These are phyloP conservation scores for Meloidogyne exigua DNA, from an alignment of 1,140 invertebrate species.

Conservation along the genomic window DNA sequence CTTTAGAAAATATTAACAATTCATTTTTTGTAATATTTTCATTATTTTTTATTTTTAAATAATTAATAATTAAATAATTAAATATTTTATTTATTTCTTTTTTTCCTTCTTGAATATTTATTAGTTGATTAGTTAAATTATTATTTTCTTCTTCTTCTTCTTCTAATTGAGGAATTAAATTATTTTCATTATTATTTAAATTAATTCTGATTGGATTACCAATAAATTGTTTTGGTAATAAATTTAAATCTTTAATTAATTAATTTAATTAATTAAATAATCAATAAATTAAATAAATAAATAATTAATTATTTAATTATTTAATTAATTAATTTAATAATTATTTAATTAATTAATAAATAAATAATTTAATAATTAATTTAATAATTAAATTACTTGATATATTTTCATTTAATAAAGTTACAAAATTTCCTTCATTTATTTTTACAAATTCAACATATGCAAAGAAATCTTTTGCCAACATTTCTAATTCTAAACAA, in stretches of 20 bases:
- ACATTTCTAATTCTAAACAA: not conserved
- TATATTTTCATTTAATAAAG: not conserved
- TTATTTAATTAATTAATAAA: not conserved
- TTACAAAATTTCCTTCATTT: not conserved
- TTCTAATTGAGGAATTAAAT: not conserved
- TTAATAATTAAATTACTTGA: not conserved
- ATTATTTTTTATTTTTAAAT: slow-evolving; percentile 4
- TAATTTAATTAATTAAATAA: not conserved
- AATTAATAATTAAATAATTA: not conserved
- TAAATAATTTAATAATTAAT: not conserved
- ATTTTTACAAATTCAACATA: not conserved
- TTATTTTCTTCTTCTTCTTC: not conserved
- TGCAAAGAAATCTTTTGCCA: not conserved
- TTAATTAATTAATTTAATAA: not conserved
- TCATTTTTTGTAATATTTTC: not conserved
- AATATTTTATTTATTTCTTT: not conserved
- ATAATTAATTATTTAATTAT: not conserved
- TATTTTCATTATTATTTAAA: not conserved
- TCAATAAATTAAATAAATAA: not conserved
- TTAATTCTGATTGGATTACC: not conserved
- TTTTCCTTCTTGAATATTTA: not conserved
- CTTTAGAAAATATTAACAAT: not conserved
- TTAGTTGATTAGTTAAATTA: not conserved
- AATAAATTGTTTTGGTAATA: not conserved
- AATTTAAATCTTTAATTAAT: not conserved